Evolutionary conservation across 1,140 invertebrate genomes (phyloP), one percentile per base, ranked within the genome.

Genomic region (Argopecten irradians): DNA sequence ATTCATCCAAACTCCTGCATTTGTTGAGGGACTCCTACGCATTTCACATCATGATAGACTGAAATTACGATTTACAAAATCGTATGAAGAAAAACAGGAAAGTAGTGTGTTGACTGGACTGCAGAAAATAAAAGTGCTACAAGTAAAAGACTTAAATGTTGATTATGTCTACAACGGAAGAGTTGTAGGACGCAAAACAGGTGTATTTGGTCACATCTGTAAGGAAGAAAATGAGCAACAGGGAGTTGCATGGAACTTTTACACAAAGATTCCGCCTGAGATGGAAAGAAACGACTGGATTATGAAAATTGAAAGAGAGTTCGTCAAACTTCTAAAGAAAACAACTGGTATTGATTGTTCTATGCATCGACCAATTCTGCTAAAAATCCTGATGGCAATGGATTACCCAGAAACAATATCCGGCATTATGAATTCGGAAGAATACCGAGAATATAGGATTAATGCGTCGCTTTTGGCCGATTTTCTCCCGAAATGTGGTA

Each of bases 1-100:
- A 2, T 90, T 84, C 11, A 34, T 92, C 1, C 71, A 55, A n/a
- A 83, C 86, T 3, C 33, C 86, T 1, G 71, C 85, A 36, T 90
- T 92, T 83, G 35, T 87, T 14, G 36, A 86, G n/a, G 89, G 90
- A n/a, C 34, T 92, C 34, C 86, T 89, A 19, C 84, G 91, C 0
- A 41, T 92, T 13, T 84, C 89, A 1, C 88, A 85, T 39, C 83
- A 92, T 86, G 46, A 85, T 5, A 36, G 28, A 33, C 36, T 34
- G 39, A 46, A 28, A 14, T 36, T 1, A 19, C 28, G 22, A 34
- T 82, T 28, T 8, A 34, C 33, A 32, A 28, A 5, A 33, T 43
- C 39, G 8, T 43, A 28, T 28, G 32, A n/a, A 87, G 34, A 46
- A 43, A 34, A 36, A 8, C 0, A 55, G 1, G 39, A 84, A 85